Base-by-base conservation (phyloP, 2,888 invertebrate species). In the Morpho achilles region DNA sequence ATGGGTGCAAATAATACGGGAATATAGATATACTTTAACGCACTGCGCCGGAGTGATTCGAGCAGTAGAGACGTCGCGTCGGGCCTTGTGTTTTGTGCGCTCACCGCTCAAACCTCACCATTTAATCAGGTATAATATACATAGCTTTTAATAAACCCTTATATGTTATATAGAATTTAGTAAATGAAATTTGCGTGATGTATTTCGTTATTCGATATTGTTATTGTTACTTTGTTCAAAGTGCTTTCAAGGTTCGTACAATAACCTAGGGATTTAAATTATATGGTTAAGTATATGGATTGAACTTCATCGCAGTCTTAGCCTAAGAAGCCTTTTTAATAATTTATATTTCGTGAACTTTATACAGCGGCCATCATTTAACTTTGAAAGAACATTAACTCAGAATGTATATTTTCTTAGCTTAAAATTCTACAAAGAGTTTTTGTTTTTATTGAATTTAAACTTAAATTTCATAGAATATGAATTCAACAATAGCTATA, bases 21-120 rank as follows among this genome's bases (percentile, higher is more conserved):
- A 56, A 54, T 50, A 53, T 49, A 40, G 47, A 56, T 8, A 52
- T 16, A 44, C 50, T 23, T 7, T 53, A 41, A 39, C 8, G 56
- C 63, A 63, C 43, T 63, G 63, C 63, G 63, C 63, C 45, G 43
- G 63, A 63, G 63, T 61, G 61, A 48, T 46, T 49, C 56, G 56
- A 7, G 23, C 40, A 46, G 63, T 41, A 48, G 8, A 59, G 58
- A 63, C 58, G 63, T 59, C 53, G 53, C 49, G 41, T 49, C 16
- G 9, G 8, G 23, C 23, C 40, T 32, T 39, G 22, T 23, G n/a
- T 48, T 39, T 45, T 41, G 53, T 47, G 22, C 41, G 47, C 39
- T 8, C 40, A 47, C 32, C 32, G 32, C 32, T 32, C 5, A 32
- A 32, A 32, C 32, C 32, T 32, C 32, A 32, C 32, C 32, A 32